phyloP scores from a whole-genome alignment of 2,797 vertebrate species.

The Rallus crepitans region DNA sequence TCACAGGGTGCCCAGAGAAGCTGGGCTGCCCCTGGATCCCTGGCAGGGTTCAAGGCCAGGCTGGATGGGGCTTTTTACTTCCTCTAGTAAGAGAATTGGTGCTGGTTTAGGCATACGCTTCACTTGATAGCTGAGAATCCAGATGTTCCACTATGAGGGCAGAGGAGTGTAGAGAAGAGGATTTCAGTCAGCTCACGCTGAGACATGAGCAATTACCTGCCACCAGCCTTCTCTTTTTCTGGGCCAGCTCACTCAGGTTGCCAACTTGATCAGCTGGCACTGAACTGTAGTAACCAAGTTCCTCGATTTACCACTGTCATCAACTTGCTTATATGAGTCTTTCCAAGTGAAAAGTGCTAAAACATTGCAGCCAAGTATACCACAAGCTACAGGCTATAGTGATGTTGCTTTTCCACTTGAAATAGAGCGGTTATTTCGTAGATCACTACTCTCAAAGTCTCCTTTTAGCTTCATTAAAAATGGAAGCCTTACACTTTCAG shows the following conservation, averaged over 20 bases:
- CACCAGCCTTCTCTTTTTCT: not conserved
- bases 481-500: not conserved
- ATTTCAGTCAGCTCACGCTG: not conserved
- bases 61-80: too few species aligned
- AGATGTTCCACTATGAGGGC: not conserved
- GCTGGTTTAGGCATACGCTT: not conserved
- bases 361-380: not conserved
- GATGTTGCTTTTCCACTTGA: not conserved
- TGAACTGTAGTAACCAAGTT: not conserved
- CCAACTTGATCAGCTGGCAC: not conserved
- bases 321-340: not conserved
- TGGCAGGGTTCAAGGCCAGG: too few species aligned
- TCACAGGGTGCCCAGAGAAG: too few species aligned
- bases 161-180: not conserved
- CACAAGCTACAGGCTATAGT: not conserved
- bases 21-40: too few species aligned
- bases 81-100: not conserved
- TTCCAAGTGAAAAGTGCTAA: not conserved
- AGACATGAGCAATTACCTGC: not conserved
- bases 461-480: not conserved
- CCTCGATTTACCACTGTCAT: not conserved
- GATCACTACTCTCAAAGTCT: not conserved
- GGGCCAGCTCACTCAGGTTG: not conserved
- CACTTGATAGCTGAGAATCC: not conserved
- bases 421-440: not conserved